Evolutionary conservation across 2,888 invertebrate genomes (phyloP), one percentile per base, ranked within the genome.

Genomic region (Catocala sponsa): DNA sequence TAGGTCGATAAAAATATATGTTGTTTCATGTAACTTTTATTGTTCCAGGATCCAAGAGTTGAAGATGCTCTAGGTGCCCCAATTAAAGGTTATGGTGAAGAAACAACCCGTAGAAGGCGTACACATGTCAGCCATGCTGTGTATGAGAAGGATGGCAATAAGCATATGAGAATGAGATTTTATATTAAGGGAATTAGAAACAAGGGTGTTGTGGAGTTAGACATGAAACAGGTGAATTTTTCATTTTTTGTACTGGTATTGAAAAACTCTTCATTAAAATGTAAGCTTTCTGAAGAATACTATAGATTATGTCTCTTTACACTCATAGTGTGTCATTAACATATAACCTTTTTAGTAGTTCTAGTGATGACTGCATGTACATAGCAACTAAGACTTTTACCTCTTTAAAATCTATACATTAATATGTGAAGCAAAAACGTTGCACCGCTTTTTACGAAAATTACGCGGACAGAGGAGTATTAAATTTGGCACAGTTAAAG

Each of bases 1-100:
- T 25, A 25, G 25, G 4, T 2, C 2, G 25, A 25, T 25, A 25
- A 25, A 25, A 25, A 25, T 25, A 25, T 25, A 25, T 25, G 25
- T 25, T 25, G 25, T 25, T 0, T 38, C 9, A 38, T 38, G 7
- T 9, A 7, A 9, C 35, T 7, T 7, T 38, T 7, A 43, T 63
- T 11, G 60, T 87, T 85, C 15, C 57, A 95, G 91, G 97, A 98
- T 91, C 94, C 96, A 5, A 95, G 97, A 81, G 95, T 99, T 0
- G 95, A 96, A 80, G 97, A 98, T 90, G 95, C 96, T n/a, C 91
- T 99, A 58, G 99, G 99, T n/a, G 95, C 96, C 65, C 98, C 98
- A 6, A 97, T 99, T 41, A 98, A 97, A 87, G 98, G 97, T 0
- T 98, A 96, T 89, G 99, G 99, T 0, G 98, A 98, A 88, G 97